A percentile compares a stretch with the other conserved stretches of the same genome.
Evolutionary conservation across 2,113 vertebrate genomes (phyloP).

Genomic region (Rana temporaria): DNA sequence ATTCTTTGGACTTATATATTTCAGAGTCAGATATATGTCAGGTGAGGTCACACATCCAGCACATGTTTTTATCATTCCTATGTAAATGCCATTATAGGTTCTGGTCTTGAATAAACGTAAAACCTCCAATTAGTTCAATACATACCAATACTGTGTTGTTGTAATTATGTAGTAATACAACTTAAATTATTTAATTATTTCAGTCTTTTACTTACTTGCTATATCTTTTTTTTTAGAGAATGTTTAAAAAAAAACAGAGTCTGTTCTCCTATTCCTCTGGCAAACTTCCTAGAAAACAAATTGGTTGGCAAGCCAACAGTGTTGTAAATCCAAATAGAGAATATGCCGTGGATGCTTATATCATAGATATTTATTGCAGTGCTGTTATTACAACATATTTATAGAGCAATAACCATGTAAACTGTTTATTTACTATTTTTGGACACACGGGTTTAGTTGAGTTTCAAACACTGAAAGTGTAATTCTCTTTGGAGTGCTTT

Average conservation of each 20-base stretch:
- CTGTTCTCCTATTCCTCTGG: neutral
- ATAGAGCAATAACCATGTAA: slow-evolving; percentile 1
- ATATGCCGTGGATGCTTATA: neutral
- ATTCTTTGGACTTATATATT: no score
- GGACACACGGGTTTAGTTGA: neutral
- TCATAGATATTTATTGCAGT: neutral
- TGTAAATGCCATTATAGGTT: no score
- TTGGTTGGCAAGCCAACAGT: neutral
- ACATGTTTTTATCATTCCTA: no score
- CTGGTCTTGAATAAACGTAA: no score
- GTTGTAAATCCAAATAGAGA: neutral
- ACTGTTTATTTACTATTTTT: neutral
- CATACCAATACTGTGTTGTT: neutral
- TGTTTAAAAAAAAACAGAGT: neutral
- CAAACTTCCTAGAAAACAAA: slow-evolving; percentile 8
- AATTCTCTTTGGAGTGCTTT: no score
- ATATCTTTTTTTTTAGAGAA: neutral
- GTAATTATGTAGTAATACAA: neutral
- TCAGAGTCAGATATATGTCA: no score
- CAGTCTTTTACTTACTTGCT: neutral
- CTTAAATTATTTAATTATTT: neutral
- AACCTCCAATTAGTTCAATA: neutral
- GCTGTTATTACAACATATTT: neutral
- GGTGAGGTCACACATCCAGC: no score
- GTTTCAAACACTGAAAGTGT: neutral